Evolutionary conservation across 2,113 vertebrate species (phyloP).

Genomic region (Calypte anna): DNA sequence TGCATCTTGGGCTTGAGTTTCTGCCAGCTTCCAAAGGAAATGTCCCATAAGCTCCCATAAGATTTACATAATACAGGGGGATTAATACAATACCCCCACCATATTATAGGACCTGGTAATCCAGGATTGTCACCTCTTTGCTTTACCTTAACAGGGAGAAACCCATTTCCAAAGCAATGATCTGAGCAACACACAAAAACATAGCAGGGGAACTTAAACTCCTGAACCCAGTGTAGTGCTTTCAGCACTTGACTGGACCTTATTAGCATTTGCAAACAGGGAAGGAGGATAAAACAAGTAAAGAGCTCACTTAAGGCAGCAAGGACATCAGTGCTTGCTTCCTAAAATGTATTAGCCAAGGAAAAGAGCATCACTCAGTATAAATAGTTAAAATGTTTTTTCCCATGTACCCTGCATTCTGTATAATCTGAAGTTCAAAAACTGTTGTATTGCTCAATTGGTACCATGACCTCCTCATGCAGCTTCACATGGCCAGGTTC

Average conservation of each 20-base stretch:
- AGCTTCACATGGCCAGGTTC: background rate
- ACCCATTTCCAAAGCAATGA: background rate
- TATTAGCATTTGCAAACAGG: background rate
- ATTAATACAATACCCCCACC: background rate
- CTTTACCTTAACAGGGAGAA: background rate
- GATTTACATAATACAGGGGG: background rate
- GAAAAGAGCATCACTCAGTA: accelerated
- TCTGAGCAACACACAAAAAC: background rate
- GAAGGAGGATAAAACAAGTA: background rate
- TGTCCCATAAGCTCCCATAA: background rate
- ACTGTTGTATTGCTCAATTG: background rate
- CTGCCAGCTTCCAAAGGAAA: background rate
- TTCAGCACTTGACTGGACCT: background rate
- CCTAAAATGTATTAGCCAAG: background rate
- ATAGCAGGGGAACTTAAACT: background rate
- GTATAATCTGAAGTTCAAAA: background rate
- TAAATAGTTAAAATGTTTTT: background rate
- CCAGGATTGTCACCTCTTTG: background rate
- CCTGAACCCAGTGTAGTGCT: background rate
- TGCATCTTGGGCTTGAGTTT: background rate
- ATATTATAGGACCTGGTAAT: background rate
- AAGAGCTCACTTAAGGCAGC: background rate
- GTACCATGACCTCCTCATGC: background rate
- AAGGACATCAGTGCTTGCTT: background rate
- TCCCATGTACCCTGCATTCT: background rate